Percentiles rank a stretch among this genome's conserved stretches.
These are phyloP conservation scores for Entomobrya proxima DNA, from an alignment of 2,888 invertebrate species.

Conservation along the genomic window DNA sequence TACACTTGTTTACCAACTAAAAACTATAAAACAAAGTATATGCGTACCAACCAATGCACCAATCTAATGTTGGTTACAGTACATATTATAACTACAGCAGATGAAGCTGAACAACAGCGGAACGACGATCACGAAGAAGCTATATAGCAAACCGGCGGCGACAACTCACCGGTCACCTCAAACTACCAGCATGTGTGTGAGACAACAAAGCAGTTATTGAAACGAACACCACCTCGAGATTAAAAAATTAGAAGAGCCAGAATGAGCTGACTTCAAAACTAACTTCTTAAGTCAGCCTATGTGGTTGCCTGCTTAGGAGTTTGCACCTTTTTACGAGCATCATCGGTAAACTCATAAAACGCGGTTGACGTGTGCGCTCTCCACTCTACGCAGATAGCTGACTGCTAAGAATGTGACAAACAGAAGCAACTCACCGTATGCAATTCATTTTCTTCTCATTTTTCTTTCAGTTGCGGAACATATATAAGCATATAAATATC, in stretches of 20 bases:
- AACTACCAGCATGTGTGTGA: conserved; percentile 26
- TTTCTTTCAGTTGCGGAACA: conserved; percentile 3
- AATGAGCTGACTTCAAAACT: neutral
- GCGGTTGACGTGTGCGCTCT: neutral
- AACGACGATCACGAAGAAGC: neutral
- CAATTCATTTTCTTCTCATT: neutral
- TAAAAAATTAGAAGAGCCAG: neutral
- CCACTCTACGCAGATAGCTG: neutral
- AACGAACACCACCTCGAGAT: neutral
- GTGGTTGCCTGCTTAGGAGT: conserved; percentile 1
- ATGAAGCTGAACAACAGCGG: conserved; percentile 1
- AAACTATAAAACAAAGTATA: too few species aligned
- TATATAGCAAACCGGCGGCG: conserved; percentile 20
- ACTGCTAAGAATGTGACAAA: conserved; percentile 4
- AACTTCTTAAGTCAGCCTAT: neutral
- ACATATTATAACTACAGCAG: neutral
- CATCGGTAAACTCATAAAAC: neutral
- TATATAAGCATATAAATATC: neutral
- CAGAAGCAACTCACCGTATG: neutral
- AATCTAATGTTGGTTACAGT: too few species aligned
- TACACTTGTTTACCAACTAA: too few species aligned
- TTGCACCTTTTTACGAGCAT: conserved; percentile 2
- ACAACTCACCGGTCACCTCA: conserved; percentile 15
- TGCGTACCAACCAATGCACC: too few species aligned
- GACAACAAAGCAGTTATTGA: neutral